Percentiles rank a stretch among this genome's conserved stretches.
phyloP scores from a whole-genome alignment of 1,140 invertebrate genomes.

The Microplitis mediator region DNA sequence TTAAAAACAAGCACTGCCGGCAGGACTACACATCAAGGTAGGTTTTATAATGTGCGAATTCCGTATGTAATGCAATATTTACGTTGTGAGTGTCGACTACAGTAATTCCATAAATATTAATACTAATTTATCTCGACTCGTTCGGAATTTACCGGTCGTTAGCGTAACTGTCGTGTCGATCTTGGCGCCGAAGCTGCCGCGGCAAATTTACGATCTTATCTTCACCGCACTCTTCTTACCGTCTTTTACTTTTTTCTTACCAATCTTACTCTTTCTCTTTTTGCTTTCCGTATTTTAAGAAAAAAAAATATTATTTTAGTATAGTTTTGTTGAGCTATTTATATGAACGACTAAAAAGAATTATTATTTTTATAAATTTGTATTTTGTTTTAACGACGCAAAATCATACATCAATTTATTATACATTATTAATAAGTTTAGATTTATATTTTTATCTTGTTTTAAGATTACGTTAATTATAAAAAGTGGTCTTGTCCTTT shows the following conservation, averaged over 20 bases:
- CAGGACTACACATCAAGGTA: no score
- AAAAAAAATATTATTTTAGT: no score
- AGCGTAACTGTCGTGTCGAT: slow-evolving; percentile 9
- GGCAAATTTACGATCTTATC: neutral
- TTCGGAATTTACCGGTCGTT: slow-evolving; percentile 21
- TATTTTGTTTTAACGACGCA: no score
- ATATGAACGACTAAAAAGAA: no score
- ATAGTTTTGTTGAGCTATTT: no score
- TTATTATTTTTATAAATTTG: no score
- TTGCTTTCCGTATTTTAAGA: neutral
- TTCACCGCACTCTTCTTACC: neutral
- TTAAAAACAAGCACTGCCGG: no score
- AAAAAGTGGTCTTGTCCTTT: no score
- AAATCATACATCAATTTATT: no score
- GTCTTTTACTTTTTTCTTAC: neutral
- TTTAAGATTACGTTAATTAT: no score
- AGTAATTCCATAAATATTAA: slow-evolving; percentile 44
- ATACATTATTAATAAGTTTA: no score
- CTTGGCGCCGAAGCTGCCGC: slow-evolving; percentile 7
- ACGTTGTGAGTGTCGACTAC: neutral
- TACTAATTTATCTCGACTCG: slow-evolving; percentile 36
- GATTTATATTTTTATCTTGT: no score
- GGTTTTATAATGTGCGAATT: neutral
- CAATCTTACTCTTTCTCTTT: neutral
- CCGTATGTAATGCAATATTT: neutral